These are phyloP conservation scores for Genyomyrus donnyi DNA, from an alignment of 2,113 vertebrate species.

Conservation along the genomic window DNA sequence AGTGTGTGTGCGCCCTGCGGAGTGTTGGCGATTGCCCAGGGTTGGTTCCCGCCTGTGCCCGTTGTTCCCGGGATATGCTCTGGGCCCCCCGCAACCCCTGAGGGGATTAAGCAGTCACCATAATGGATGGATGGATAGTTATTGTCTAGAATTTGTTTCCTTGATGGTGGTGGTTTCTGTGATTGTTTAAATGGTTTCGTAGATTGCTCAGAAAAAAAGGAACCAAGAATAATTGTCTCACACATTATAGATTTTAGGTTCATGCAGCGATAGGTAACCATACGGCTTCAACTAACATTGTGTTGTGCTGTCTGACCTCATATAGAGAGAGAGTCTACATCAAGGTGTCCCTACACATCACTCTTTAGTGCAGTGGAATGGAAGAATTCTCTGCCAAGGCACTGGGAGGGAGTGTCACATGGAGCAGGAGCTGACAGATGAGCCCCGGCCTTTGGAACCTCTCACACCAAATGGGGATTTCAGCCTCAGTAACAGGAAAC, in stretches of 20 bases:
- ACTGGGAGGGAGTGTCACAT: not conserved
- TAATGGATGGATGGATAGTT: no score
- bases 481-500: constrained; percentile 11
- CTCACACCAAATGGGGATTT: not conserved
- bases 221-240: not conserved
- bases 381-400: not conserved
- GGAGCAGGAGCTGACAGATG: not conserved
- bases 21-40: no score
- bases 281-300: not conserved
- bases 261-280: not conserved
- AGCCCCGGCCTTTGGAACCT: not conserved
- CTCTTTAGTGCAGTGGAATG: not conserved
- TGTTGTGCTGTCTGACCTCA: not conserved
- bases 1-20: no score
- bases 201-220: not conserved
- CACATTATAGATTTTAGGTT: not conserved
- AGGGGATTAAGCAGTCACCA: no score
- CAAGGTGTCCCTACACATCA: not conserved
- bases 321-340: not conserved
- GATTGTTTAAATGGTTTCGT: not conserved
- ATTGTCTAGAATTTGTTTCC: not conserved
- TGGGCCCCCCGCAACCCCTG: no score
- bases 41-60: no score
- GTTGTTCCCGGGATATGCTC: no score
- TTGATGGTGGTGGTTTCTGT: not conserved